Evolutionary conservation across 2,113 vertebrate genomes (phyloP).

Genomic region (Himantopus leucocephalus): DNA sequence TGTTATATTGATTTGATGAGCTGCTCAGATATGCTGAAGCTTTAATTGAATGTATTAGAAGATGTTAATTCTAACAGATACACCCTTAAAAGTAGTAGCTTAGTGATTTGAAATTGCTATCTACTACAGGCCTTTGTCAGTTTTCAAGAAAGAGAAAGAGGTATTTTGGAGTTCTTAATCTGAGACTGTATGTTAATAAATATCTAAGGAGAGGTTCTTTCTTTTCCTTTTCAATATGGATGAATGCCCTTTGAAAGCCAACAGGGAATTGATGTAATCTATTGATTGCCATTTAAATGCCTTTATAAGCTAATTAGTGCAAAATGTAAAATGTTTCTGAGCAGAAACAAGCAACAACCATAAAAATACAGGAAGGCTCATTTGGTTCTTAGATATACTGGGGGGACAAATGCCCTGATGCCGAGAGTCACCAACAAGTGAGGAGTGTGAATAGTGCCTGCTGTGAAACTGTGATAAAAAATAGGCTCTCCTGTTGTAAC

Average conservation of each 20-base stretch:
- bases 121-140: background rate
- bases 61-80: background rate
- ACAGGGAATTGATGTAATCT: conserved; percentile 49
- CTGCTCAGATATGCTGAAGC: background rate
- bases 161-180: background rate
- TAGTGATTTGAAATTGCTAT: background rate
- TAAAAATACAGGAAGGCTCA: background rate
- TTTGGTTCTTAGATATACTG: background rate
- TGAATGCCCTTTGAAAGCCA: conserved; percentile 52
- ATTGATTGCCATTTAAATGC: conserved; percentile 65
- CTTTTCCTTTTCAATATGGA: background rate
- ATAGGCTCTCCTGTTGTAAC: background rate
- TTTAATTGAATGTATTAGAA: conserved; percentile 35
- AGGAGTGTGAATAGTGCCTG: background rate
- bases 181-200: background rate
- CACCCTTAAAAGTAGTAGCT: background rate
- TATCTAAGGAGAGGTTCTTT: conserved; percentile 13
- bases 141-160: background rate
- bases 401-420: background rate
- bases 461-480: background rate
- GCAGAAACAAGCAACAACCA: background rate
- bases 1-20: conserved; percentile 7
- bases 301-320: conserved; percentile 42
- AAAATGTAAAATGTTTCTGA: conserved; percentile 54
- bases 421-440: background rate